These are phyloP conservation scores for Hermaeophaga mercurialis DNA, from an alignment of 2,888 invertebrate species.

Conservation along the genomic window DNA sequence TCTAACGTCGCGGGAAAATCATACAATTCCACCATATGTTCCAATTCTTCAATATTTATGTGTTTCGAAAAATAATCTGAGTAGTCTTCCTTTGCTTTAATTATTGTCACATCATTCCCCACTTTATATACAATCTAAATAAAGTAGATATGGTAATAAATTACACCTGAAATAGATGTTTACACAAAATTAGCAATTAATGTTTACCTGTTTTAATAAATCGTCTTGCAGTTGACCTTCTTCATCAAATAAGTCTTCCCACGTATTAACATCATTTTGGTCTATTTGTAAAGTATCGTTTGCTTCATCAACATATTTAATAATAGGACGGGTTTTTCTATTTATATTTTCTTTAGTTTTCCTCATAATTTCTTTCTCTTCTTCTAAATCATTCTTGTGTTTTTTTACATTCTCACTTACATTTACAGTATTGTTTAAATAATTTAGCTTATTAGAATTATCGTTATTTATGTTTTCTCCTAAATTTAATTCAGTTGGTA, in stretches of 20 bases:
- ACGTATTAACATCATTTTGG: slow-evolving; percentile 49
- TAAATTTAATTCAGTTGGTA: slow-evolving; percentile 10
- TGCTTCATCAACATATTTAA: slow-evolving; percentile 51
- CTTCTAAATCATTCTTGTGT: slow-evolving; percentile 43
- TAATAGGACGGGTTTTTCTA: slow-evolving; percentile 51
- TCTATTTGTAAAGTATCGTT: slow-evolving; percentile 47
- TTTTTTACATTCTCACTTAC: slow-evolving; percentile 29
- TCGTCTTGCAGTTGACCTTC: slow-evolving; percentile 50
- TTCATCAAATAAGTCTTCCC: slow-evolving; percentile 56
- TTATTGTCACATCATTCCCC: slow-evolving; percentile 47
- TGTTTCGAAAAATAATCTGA: slow-evolving; percentile 45
- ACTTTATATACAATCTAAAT: slow-evolving; percentile 51
- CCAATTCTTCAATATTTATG: slow-evolving; percentile 48
- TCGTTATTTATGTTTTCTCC: slow-evolving; percentile 29
- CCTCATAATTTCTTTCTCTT: slow-evolving; percentile 54
- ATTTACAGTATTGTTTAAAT: slow-evolving; percentile 29
- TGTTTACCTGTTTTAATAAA: slow-evolving; percentile 43
- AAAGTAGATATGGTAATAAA: slow-evolving; percentile 9
- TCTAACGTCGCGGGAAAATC: slow-evolving; percentile 54
- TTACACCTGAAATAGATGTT: neutral
- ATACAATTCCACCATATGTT: slow-evolving; percentile 56
- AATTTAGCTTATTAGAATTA: slow-evolving; percentile 12
- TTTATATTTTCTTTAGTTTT: slow-evolving; percentile 53
- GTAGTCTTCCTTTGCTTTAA: slow-evolving; percentile 50
- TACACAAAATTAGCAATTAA: neutral